phyloP scores from a whole-genome alignment of 2,888 invertebrate genomes.

The Cynaeus angustus region DNA sequence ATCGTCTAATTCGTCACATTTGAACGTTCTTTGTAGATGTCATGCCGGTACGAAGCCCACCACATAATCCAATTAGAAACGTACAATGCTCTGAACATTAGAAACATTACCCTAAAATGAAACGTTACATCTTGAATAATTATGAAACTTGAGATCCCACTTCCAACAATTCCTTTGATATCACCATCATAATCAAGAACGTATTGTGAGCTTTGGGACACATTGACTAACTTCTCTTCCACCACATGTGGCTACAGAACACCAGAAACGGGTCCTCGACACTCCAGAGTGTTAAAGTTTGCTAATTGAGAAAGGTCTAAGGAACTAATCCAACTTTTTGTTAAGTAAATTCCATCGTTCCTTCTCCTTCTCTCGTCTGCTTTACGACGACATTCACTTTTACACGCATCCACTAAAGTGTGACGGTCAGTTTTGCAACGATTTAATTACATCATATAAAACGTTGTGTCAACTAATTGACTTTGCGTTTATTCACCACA shows the following conservation, averaged over 20 bases:
- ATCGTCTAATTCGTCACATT: not conserved
- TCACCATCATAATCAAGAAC: constrained; percentile 41
- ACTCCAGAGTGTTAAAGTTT: constrained; percentile 19
- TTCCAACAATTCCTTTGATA: constrained; percentile 37
- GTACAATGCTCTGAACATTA: constrained; percentile 39
- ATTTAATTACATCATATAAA: not conserved
- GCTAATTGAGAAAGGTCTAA: constrained; percentile 24
- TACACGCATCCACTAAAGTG: not conserved
- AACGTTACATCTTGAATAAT: constrained; percentile 45
- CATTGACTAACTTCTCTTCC: constrained; percentile 24
- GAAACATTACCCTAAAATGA: constrained; percentile 40
- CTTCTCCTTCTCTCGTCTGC: not conserved
- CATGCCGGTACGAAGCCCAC: constrained; percentile 10
- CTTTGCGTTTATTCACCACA: not conserved
- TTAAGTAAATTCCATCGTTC: constrained; percentile 8
- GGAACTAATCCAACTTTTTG: constrained; percentile 28
- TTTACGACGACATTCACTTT: constrained; percentile 11
- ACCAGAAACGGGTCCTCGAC: constrained; percentile 14
- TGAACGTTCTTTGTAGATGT: constrained; percentile 11
- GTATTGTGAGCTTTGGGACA: constrained; percentile 29
- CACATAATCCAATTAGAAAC: constrained; percentile 40
- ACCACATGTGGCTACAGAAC: constrained; percentile 27
- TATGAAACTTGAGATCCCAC: constrained; percentile 36
- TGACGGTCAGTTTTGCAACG: constrained; percentile 16
- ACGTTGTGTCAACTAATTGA: not conserved